Base-by-base conservation (phyloP, 2,888 invertebrate genomes). In the Chaetogeoica ovagalla region DNA sequence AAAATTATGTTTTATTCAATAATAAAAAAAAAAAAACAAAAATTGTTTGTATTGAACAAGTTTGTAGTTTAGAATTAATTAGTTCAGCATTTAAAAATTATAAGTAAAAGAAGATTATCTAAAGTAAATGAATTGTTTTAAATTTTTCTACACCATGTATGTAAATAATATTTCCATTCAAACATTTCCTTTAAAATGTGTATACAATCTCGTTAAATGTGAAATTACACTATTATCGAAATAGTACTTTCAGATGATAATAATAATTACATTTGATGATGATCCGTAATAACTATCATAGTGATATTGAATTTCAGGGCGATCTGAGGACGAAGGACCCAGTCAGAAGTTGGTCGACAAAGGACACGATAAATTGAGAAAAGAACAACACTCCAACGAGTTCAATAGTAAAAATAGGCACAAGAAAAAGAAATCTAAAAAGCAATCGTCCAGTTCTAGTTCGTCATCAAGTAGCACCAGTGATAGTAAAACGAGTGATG, bases 41-140 rank as follows among this genome's bases (percentile, higher is more conserved):
- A 52, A 65, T 37, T 21, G 13, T 63, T 30, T 77, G 23, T 79
- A 70, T 43, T 63, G 23, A 70, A 57, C 77, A 79, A 79, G 70
- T 79, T 79, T 70, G 70, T 79, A 70, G 77, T 43, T 63, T 70
- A 77, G 62, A 23, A 39, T 71, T 79, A 30, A 39, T 71, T 65
- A 71, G 19, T 55, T 0, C 52, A 43, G 60, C 60, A 11, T 63
- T 15, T 60, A 60, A 30, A 30, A 60, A 15, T 11, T 23, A 30
- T 60, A 48, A 11, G 11, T 48, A 48, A 13, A 48, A 13, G 6
- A 43, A 43, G 2, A 4, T 13, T 48, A 2, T 48, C 7, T 43
- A 4, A 43, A 43, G 7, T 43, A 1, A 43, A 57, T 11, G 8
- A 23, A 15, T 21, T 43, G 7, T 37, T 37, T 63, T 43, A 63